Percentiles rank a stretch among this genome's conserved stretches.
phyloP scores from a whole-genome alignment of 2,888 invertebrate species.

The Sarcophaga caerulescens region DNA sequence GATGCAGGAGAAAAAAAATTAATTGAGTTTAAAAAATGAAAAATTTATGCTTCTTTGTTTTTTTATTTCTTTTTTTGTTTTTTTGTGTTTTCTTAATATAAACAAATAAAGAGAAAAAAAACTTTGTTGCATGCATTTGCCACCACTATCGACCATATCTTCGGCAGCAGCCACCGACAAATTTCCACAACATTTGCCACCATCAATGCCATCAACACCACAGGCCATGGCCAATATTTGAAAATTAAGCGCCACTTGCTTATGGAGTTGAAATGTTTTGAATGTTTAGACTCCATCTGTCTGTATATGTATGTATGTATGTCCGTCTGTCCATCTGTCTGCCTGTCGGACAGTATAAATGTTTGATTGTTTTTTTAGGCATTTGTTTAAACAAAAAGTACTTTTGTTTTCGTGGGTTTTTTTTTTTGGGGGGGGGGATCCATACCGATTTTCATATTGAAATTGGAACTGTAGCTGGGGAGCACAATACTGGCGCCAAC shows the following conservation, averaged over 20 bases:
- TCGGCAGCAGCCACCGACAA: constrained; percentile 5
- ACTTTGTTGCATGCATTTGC: constrained; percentile 48
- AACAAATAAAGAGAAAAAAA: constrained; percentile 35
- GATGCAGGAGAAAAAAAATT: constrained; percentile 38
- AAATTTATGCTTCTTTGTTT: constrained; percentile 64
- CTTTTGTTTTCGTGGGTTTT: constrained; percentile 25
- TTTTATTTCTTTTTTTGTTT: constrained; percentile 41
- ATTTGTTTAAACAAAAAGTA: constrained; percentile 47
- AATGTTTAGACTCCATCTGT: constrained; percentile 19
- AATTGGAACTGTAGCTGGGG: constrained; percentile 11
- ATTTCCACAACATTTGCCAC: constrained; percentile 9
- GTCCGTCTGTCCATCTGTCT: neutral
- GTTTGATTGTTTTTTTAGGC: constrained; percentile 12
- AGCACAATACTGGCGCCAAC: constrained; percentile 66
- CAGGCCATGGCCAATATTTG: constrained; percentile 62
- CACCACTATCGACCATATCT: constrained; percentile 29
- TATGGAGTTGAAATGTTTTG: constrained; percentile 37
- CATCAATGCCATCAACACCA: constrained; percentile 48
- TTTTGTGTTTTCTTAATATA: constrained; percentile 46
- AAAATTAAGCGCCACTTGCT: constrained; percentile 65
- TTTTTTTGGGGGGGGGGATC: neutral
- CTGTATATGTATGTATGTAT: neutral
- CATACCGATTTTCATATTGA: neutral
- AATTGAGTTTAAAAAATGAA: constrained; percentile 70
- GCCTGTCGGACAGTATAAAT: neutral